Base-by-base conservation (phyloP, 2,888 invertebrate genomes). In the Drosophila putrida region DNA sequence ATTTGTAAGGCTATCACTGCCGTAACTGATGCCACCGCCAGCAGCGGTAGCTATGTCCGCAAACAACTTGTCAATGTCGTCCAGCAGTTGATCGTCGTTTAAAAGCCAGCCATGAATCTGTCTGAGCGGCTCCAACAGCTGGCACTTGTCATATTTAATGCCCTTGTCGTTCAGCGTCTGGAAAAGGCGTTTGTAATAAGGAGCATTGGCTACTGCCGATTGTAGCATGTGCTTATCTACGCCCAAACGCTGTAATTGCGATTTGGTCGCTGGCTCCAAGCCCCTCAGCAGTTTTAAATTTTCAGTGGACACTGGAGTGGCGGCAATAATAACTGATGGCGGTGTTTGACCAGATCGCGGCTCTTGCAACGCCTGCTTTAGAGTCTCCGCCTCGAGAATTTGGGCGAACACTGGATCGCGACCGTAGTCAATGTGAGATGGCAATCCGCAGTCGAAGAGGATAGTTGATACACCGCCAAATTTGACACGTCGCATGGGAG, bases 181-280 rank as follows among this genome's bases (percentile, higher is more conserved):
- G 63, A 94, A 93, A 4, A 95, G 90, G 75, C 94, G 94, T 68
- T 94, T 94, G 74, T 95, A 95, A 35, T 94, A 93, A 0, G 94
- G 94, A 0, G 94, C 94, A 84, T 95, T 94, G 81, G 94, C 93
- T 0, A 94, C 93, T 0, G 94, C 94, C 78, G 94, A 94, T 78
- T 94, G 94, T 28, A 95, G 53, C 75, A 94, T 93, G 61, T 94
- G 93, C 0, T 93, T 93, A 79, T 94, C 94, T 27, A 95, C 93
- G 5, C 92, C 93, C 92, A 94, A 93, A 0, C 93, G 82, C 55
- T 93, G 92, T 0, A 95, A 92, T 73, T 93, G 94, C n/a, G 93
- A 93, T 78, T 94, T 89, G 4, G 81, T 82, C 9, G 67, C 65
- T 3, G 78, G 70, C 11, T 93, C 93, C n/a, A 95, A 82, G 59